Conservation (phyloP, 2,113 vertebrate species). For the Neolamprologus sp. region DNA sequence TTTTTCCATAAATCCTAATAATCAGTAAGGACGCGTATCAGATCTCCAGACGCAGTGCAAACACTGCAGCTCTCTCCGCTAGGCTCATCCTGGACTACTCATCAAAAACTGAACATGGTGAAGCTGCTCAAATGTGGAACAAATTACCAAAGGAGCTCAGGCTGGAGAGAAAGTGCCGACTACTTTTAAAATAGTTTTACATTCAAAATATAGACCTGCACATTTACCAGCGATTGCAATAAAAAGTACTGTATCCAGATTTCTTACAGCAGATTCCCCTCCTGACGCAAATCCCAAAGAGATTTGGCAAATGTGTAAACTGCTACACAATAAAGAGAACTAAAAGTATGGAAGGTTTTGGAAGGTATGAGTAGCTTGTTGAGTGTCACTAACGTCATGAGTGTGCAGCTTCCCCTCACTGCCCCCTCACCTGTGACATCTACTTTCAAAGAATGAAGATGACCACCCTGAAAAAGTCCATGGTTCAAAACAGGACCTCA, state of each 20-base stretch:
- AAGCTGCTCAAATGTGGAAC: not conserved
- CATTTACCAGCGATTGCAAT: not conserved
- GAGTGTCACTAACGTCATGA: not conserved
- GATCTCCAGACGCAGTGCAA: not conserved
- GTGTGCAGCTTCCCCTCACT: not conserved
- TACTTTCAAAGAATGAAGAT: not conserved
- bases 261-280: not conserved
- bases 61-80: not conserved
- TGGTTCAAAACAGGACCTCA: not conserved
- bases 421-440: not conserved
- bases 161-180: not conserved
- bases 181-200: not conserved
- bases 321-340: not conserved
- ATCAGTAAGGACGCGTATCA: not conserved
- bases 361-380: not conserved
- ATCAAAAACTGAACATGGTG: not conserved
- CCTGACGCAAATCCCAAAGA: not conserved
- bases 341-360: not conserved
- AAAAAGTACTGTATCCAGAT: no score
- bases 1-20: not conserved
- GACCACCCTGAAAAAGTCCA: not conserved
- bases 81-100: not conserved
- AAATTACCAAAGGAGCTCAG: not conserved
- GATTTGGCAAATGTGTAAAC: not conserved
- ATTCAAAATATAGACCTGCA: rapidly evolving